Percentiles rank a stretch among this genome's conserved stretches.
phyloP scores from a whole-genome alignment of 2,113 vertebrate species.

The Catharus fuscescens region DNA sequence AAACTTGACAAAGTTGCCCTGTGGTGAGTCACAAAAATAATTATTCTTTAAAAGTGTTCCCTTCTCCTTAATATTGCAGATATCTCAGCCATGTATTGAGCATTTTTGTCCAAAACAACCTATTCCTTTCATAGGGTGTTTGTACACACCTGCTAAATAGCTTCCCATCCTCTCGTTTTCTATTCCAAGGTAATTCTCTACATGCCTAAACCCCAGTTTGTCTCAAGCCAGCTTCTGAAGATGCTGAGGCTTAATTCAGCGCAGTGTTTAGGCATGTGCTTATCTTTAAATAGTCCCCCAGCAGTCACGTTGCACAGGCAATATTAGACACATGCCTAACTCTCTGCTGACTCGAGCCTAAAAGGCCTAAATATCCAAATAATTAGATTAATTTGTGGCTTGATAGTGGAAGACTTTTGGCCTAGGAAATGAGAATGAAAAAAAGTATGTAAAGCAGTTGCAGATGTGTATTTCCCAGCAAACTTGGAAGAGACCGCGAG shows the following conservation, averaged over 20 bases:
- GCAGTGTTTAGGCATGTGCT: not conserved
- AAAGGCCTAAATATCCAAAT: conserved; percentile 14
- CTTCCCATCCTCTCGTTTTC: not conserved
- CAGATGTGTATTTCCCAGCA: conserved; percentile 14
- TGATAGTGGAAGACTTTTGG: conserved; percentile 37
- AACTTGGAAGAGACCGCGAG: not conserved
- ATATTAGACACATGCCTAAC: conserved; percentile 10
- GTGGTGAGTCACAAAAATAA: not conserved
- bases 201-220: not conserved
- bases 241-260: not conserved
- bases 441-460: conserved; percentile 29
- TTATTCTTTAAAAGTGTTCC: not conserved
- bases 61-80: conserved; percentile 34
- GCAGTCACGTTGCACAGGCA: not conserved
- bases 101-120: conserved; percentile 36
- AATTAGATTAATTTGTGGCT: conserved; percentile 54
- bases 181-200: not conserved
- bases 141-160: conserved; percentile 36
- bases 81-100: not conserved
- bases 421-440: conserved; percentile 17
- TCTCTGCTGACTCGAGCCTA: conserved; percentile 22
- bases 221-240: conserved; percentile 11
- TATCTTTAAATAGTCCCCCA: conserved; percentile 34
- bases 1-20: not conserved
- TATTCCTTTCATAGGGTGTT: not conserved